A percentile compares a stretch with the other conserved stretches of the same genome.
phyloP scores from a whole-genome alignment of 2,888 invertebrate species.

The Torymus auratus region DNA sequence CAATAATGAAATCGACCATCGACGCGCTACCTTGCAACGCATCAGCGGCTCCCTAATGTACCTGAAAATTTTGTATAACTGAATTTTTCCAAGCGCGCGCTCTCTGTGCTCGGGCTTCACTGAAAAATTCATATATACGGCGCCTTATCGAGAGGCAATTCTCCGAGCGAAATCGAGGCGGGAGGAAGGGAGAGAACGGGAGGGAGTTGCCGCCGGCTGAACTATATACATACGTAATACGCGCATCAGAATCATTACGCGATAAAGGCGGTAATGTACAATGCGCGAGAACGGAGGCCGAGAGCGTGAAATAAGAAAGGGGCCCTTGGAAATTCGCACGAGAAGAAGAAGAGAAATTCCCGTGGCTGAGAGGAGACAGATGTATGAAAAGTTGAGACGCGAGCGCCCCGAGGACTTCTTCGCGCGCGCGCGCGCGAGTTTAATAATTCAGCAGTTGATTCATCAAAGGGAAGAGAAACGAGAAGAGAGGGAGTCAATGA shows the following conservation, averaged over 20 bases:
- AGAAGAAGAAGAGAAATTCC: not conserved
- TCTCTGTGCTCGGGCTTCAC: not conserved
- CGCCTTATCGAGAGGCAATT: conserved; percentile 40
- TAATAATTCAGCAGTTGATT: conserved; percentile 63
- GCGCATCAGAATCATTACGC: conserved; percentile 27
- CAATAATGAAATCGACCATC: conserved; percentile 38
- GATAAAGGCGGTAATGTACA: conserved; percentile 26
- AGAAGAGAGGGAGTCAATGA: conserved; percentile 22
- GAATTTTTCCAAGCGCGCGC: conserved; percentile 26
- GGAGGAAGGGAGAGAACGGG: not conserved
- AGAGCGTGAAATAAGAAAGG: conserved; percentile 8
- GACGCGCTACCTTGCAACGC: conserved; percentile 2
- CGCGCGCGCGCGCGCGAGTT: conserved; percentile 41
- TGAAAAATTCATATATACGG: conserved; percentile 45
- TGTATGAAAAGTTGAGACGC: conserved; percentile 47
- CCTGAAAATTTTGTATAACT: conserved; percentile 39
- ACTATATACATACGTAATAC: not conserved
- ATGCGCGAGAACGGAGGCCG: not conserved
- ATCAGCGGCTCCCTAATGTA: conserved; percentile 34
- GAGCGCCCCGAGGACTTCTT: conserved; percentile 19
- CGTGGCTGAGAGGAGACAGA: conserved; percentile 17
- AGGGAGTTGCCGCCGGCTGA: not conserved
- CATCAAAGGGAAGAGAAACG: conserved; percentile 57
- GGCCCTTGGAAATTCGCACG: not conserved
- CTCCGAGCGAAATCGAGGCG: not conserved